phyloP scores from a whole-genome alignment of 2,113 vertebrate genomes.

The Phylloscopus trochilus region DNA sequence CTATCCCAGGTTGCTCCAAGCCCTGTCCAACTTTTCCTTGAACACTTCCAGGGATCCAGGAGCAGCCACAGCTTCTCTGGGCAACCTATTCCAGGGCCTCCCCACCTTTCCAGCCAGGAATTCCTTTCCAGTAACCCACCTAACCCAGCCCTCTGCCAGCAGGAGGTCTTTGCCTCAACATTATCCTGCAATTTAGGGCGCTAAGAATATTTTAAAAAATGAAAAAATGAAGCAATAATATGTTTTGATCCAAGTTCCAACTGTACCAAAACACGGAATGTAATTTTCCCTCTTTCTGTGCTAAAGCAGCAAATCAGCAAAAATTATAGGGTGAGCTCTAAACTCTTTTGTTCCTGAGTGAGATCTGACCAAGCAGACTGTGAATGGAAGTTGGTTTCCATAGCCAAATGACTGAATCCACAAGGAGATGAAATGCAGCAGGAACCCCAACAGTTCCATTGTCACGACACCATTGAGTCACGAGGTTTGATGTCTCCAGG shows the following conservation, averaged over 20 bases:
- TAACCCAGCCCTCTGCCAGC: background rate
- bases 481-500: background rate
- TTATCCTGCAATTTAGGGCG: background rate
- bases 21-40: background rate
- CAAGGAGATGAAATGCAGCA: background rate
- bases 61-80: background rate
- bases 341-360: background rate
- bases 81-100: fast-evolving
- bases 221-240: background rate
- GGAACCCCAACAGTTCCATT: background rate
- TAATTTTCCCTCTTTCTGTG: background rate
- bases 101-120: background rate
- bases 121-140: background rate
- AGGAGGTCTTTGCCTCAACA: background rate
- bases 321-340: background rate
- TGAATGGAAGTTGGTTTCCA: background rate
- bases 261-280: background rate
- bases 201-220: background rate
- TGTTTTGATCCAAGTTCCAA: background rate
- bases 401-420: background rate
- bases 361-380: background rate
- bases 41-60: background rate
- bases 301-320: background rate
- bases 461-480: fast-evolving
- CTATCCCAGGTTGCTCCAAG: background rate